phyloP scores from a whole-genome alignment of 2,797 vertebrate species.

The Synaphobranchus kaupii region DNA sequence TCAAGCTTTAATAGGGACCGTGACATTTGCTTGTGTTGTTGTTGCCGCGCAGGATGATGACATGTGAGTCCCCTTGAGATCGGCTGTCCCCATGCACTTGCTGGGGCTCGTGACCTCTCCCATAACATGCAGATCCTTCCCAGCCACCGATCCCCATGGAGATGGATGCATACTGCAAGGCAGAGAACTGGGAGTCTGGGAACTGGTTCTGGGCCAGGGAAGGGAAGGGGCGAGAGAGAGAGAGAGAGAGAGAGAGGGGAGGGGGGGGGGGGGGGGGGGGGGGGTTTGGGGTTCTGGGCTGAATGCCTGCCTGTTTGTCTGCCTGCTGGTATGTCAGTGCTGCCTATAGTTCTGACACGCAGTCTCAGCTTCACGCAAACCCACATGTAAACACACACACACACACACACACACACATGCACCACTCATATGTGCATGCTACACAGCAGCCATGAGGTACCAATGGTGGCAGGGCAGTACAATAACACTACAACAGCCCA shows the following conservation, averaged over 20 bases:
- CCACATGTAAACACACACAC: too few relatives aligned
- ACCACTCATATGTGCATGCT: too few relatives aligned
- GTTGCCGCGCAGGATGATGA: slow-evolving; percentile 55
- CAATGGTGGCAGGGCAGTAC: too few relatives aligned
- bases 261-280: neutral
- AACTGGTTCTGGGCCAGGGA: slow-evolving; percentile 59
- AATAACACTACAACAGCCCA: too few relatives aligned
- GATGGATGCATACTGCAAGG: slow-evolving; percentile 53
- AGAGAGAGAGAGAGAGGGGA: slow-evolving; percentile 39
- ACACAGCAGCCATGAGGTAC: too few relatives aligned
- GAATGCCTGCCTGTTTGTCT: neutral
- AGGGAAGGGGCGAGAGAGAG: slow-evolving; percentile 23
- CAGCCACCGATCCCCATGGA: slow-evolving; percentile 53
- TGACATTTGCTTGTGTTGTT: slow-evolving; percentile 57
- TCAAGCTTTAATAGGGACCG: slow-evolving; percentile 1
- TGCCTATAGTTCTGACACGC: neutral
- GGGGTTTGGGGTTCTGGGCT: neutral
- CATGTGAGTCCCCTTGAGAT: slow-evolving; percentile 65
- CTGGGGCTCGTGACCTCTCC: slow-evolving; percentile 69
- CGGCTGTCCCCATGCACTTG: slow-evolving; percentile 56
- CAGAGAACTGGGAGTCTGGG: slow-evolving; percentile 63
- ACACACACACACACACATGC: too few relatives aligned
- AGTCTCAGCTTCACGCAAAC: too few relatives aligned
- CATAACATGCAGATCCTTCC: slow-evolving; percentile 67
- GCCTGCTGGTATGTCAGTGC: neutral